These are phyloP conservation scores for Paracentrotus lividus DNA, from an alignment of 53 echinoderm and acorn worm species.

Conservation along the genomic window DNA sequence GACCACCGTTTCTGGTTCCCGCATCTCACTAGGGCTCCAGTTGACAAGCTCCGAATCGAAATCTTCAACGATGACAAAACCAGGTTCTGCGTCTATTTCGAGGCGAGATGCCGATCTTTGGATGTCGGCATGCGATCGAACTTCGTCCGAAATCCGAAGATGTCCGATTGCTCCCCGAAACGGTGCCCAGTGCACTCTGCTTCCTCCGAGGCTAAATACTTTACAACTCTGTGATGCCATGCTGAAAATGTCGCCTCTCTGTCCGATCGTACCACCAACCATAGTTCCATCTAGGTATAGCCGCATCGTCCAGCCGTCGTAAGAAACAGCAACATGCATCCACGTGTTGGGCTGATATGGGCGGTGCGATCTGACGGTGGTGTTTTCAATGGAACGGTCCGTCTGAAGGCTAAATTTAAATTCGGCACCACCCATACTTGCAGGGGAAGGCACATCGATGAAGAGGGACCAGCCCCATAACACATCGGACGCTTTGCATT, in stretches of 20 bases:
- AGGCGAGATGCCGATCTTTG: constrained; percentile 27
- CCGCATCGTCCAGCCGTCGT: constrained; percentile 80
- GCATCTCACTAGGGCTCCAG: constrained; percentile 85
- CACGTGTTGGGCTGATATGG: constrained; percentile 83
- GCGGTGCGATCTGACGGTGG: constrained; percentile 69
- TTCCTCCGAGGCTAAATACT: constrained; percentile 88
- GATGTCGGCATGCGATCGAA: constrained; percentile 74
- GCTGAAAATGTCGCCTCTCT: constrained; percentile 84
- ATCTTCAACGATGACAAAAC: constrained; percentile 74
- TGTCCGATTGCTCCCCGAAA: constrained; percentile 87
- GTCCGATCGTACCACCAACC: constrained; percentile 73
- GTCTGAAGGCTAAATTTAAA: constrained; percentile 84
- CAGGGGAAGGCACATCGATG: constrained; percentile 66
- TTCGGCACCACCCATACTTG: constrained; percentile 66
- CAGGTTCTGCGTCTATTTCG: constrained; percentile 12
- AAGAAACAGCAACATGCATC: constrained; percentile 91
- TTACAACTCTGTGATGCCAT: constrained; percentile 82
- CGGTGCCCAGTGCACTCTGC: constrained; percentile 57
- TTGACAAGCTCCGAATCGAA: constrained; percentile 71
- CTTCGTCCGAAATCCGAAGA: constrained; percentile 73
- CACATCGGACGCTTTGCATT: constrained; percentile 68
- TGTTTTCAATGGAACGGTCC: constrained; percentile 80
- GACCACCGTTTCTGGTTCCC: constrained; percentile 64
- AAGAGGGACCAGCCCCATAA: constrained; percentile 87
- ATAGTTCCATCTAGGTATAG: constrained; percentile 92